These are phyloP conservation scores for Propsilocerus akamusi DNA, from an alignment of 1,140 invertebrate genomes.

Conservation along the genomic window DNA sequence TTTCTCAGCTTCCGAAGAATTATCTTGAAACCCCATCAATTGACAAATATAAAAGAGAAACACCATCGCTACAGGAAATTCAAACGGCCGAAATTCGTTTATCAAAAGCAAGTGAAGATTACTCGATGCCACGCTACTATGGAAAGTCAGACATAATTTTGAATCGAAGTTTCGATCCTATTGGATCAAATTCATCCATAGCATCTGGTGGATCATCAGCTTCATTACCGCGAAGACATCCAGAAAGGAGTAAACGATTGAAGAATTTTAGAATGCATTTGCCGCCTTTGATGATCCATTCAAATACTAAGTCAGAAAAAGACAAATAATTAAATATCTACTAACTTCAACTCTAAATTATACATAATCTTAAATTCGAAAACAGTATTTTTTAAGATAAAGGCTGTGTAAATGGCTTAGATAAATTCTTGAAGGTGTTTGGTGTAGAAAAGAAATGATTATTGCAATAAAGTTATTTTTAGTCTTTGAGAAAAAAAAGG, in stretches of 20 bases:
- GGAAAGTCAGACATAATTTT: slow-evolving; percentile 16
- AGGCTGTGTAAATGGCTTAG: no score
- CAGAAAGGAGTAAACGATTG: slow-evolving; percentile 20
- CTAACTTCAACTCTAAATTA: no score
- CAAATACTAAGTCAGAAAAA: neutral
- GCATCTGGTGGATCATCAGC: slow-evolving; percentile 10
- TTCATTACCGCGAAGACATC: slow-evolving; percentile 12
- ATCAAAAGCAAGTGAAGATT: slow-evolving; percentile 18
- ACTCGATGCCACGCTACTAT: slow-evolving; percentile 23
- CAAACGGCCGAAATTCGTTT: slow-evolving; percentile 14
- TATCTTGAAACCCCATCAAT: slow-evolving; percentile 24
- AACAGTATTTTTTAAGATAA: no score
- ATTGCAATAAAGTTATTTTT: no score
- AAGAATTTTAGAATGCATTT: slow-evolving; percentile 19
- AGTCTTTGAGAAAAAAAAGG: no score
- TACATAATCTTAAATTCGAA: no score
- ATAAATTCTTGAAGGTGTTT: no score
- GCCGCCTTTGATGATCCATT: slow-evolving; percentile 21
- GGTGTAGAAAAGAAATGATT: no score
- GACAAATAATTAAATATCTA: no score
- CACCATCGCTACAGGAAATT: slow-evolving; percentile 19
- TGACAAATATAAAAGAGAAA: slow-evolving; percentile 21
- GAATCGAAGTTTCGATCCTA: slow-evolving; percentile 14
- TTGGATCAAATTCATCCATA: slow-evolving; percentile 13
- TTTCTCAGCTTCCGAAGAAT: slow-evolving; percentile 20